Percentiles rank a stretch among this genome's conserved stretches.
Conservation (phyloP, 2,888 invertebrate genomes). For the Napeogenes inachia region DNA sequence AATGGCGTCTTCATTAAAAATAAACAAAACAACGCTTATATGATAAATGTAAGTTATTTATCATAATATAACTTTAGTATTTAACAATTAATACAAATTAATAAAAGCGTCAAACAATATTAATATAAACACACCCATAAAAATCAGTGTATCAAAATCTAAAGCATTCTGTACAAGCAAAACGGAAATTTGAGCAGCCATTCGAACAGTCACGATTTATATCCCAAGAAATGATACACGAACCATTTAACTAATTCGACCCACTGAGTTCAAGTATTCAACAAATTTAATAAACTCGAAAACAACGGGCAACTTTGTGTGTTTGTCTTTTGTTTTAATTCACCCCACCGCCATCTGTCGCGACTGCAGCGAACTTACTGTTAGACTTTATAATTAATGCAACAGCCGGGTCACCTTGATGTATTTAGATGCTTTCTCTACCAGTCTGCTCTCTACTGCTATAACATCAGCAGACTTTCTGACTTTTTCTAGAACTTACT, state of each 20-base stretch:
- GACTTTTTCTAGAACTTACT: too few species aligned
- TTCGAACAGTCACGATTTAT: constrained; percentile 22
- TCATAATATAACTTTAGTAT: too few species aligned
- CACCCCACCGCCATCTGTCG: constrained; percentile 50
- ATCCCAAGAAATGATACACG: constrained; percentile 20
- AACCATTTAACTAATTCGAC: constrained; percentile 24
- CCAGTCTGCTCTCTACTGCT: neutral
- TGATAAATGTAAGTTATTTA: too few species aligned
- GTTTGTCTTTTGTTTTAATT: constrained; percentile 48
- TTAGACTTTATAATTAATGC: constrained; percentile 5
- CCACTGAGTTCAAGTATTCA: constrained; percentile 11
- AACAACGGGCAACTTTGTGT: constrained; percentile 49
- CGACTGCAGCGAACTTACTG: constrained; percentile 38
- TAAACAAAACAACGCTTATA: neutral
- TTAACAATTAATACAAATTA: too few species aligned
- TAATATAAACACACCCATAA: neutral
- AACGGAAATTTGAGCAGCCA: constrained; percentile 23
- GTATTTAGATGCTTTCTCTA: constrained; percentile 13
- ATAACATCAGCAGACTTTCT: neutral
- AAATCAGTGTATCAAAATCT: neutral
- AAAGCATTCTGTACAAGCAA: constrained; percentile 12
- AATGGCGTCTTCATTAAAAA: constrained; percentile 1
- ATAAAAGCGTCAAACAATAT: neutral
- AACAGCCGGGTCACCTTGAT: constrained; percentile 15
- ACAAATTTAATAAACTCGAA: constrained; percentile 56